Base-by-base conservation (phyloP, 2,113 vertebrate species). In the Apteryx mantelli region DNA sequence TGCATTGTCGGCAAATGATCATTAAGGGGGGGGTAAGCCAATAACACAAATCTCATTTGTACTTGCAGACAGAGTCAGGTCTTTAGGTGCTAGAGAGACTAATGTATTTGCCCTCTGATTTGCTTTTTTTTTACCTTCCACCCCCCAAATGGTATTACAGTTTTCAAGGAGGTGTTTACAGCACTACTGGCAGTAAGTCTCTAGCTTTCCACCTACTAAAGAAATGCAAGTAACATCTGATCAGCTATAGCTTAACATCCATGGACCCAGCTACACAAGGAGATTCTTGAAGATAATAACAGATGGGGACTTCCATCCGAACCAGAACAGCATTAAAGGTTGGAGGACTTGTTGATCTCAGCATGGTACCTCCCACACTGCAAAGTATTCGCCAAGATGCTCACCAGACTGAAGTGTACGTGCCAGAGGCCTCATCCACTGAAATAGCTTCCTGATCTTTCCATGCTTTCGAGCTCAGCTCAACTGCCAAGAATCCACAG, bases 321-420 rank as follows among this genome's bases (percentile, higher is more conserved):
- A 73, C 88, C 85, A 94, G 96, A 95, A 90, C 88, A 96, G 87
- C 60, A 56, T 65, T 48, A 5, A 86, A 77, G 88, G 76, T 53
- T 96, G 89, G 78, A 42, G 88, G 87, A 81, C 66, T 82, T 82
- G 78, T 97, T 95, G 95, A 70, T 94, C 86, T 94, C 87, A 95
- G 81, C 86, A 50, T 20, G 64, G 82, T 95, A 52, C 89, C 85
- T 94, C 96, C 95, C 71, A 95, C 94, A 75, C 91, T 73, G 63
- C 78, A 83, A 81, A 89, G 78, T 46, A 91, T 78, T 86, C 81
- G 25, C 75, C 89, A 93, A 90, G 87, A 92, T 68, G 68, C 66
- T 94, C 89, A 86, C 89, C 64, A 77, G 87, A 66, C 75, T 74
- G 78, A 88, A 50, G 84, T 64, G 79, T 88, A 92, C 40, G 4